These are phyloP conservation scores for Callitettix versicolor DNA, from an alignment of 1,140 invertebrate species.

Conservation along the genomic window DNA sequence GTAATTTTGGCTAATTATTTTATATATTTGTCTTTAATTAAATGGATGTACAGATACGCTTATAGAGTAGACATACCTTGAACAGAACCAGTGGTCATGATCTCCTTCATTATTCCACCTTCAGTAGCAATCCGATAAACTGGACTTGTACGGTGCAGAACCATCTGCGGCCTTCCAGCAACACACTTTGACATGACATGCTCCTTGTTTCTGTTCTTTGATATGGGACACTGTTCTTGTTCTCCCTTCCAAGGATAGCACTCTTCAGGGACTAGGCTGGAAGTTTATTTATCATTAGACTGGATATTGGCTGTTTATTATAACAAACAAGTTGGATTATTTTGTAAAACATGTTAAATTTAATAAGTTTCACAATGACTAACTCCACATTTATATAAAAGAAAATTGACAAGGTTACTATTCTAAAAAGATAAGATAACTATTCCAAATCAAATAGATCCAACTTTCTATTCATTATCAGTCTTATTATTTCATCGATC, in stretches of 20 bases:
- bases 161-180: conserved; percentile 26
- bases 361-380: no score
- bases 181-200: conserved; percentile 8
- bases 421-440: no score
- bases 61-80: conserved; percentile 53
- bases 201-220: conserved; percentile 28
- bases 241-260: conserved; percentile 70
- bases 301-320: neutral
- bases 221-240: conserved; percentile 43
- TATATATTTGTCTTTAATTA: no score
- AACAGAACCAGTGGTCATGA: conserved; percentile 82
- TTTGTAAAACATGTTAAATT: no score
- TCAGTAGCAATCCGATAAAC: conserved; percentile 68
- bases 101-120: conserved; percentile 85
- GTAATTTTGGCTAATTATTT: no score
- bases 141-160: conserved; percentile 67
- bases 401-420: no score
- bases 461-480: no score
- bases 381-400: no score
- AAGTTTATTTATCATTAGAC: conserved; percentile 9
- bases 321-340: neutral
- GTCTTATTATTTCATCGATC: no score
- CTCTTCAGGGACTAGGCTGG: conserved; percentile 63
- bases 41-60: no score
- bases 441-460: no score